Evolutionary conservation across 2,797 vertebrate species (phyloP).

Genomic region (Phyllotis vaccarum): DNA sequence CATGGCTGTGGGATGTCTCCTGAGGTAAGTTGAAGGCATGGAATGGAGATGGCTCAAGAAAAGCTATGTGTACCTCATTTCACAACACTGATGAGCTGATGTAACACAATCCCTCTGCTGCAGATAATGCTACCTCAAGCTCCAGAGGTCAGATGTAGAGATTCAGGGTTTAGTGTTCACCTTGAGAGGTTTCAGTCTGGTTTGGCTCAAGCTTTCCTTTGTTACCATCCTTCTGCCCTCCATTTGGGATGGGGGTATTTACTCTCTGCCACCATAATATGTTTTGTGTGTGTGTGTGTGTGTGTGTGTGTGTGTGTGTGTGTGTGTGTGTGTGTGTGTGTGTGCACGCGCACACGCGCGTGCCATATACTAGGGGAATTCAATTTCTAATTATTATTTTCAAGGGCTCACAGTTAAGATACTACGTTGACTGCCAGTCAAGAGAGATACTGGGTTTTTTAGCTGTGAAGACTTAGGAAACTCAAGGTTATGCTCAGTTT

Average conservation of each 20-base stretch:
- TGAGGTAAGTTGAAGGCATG: too few relatives aligned
- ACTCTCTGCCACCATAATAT: neutral
- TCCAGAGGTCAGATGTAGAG: neutral
- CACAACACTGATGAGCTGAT: fast-evolving
- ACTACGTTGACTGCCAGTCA: neutral
- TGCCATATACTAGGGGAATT: neutral
- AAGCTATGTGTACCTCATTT: too few relatives aligned
- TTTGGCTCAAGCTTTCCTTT: neutral
- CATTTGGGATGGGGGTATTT: neutral
- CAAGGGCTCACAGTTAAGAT: neutral
- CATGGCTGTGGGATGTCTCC: neutral
- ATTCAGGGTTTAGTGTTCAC: neutral
- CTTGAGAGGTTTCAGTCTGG: neutral
- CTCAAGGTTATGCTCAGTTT: neutral
- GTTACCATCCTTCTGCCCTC: neutral
- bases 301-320: too few relatives aligned
- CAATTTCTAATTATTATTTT: neutral
- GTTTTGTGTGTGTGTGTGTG: too few relatives aligned
- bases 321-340: too few relatives aligned
- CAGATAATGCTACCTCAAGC: neutral
- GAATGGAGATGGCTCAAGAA: neutral
- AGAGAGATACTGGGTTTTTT: neutral
- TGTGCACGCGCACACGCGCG: too few relatives aligned
- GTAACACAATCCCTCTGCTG: neutral
- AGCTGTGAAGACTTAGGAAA: neutral